Conservation (phyloP, 2,888 invertebrate species). For the Tachina grossa region DNA sequence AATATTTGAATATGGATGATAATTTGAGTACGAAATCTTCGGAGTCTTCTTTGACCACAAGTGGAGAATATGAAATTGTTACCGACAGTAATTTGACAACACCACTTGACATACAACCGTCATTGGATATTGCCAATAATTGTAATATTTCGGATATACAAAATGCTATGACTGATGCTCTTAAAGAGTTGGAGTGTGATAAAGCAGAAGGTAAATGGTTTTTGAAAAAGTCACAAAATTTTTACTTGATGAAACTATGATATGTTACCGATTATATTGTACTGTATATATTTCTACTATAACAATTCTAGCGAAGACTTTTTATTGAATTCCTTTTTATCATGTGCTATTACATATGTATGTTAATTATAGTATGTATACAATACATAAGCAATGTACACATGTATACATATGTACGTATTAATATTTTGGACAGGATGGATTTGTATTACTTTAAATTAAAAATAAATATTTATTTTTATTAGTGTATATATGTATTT, state of each 20-base stretch:
- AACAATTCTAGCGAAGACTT: background rate
- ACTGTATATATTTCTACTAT: background rate
- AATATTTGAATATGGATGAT: constrained; percentile 84
- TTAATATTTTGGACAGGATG: too few relatives aligned
- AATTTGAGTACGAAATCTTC: constrained; percentile 87
- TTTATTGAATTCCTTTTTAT: background rate
- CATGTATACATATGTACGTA: too few relatives aligned
- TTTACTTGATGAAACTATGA: background rate
- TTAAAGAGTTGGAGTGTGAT: constrained; percentile 80
- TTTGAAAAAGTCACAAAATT: background rate
- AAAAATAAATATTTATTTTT: too few relatives aligned
- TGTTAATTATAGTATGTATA: background rate
- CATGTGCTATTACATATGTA: background rate
- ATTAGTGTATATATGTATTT: too few relatives aligned
- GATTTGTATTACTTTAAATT: too few relatives aligned
- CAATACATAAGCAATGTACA: too few relatives aligned
- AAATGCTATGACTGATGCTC: constrained; percentile 85
- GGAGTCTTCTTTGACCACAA: constrained; percentile 87
- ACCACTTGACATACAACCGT: constrained; percentile 82
- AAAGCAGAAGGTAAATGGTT: constrained; percentile 67
- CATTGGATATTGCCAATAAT: constrained; percentile 86
- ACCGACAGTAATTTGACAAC: constrained; percentile 83
- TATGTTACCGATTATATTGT: background rate
- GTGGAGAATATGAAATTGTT: constrained; percentile 88
- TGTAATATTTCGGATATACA: constrained; percentile 86